phyloP scores from a whole-genome alignment of 1,140 invertebrate species.

The Lucilia sericata region DNA sequence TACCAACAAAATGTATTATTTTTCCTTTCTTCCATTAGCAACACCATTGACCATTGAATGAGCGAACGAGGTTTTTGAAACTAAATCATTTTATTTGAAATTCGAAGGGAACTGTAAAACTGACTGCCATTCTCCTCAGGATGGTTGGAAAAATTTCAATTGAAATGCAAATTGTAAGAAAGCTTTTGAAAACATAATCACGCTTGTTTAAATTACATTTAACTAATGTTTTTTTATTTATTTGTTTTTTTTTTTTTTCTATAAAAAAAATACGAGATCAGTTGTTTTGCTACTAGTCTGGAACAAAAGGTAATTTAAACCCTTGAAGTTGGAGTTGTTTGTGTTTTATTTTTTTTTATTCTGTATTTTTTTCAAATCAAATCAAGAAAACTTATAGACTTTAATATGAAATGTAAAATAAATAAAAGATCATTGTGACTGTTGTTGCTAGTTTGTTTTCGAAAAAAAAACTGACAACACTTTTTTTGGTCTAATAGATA shows the following conservation, averaged over 20 bases:
- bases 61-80: neutral
- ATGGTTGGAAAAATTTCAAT: conserved; percentile 40
- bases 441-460: neutral
- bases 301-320: conserved; percentile 12
- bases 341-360: no score
- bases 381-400: neutral
- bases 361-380: neutral
- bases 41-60: neutral
- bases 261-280: neutral
- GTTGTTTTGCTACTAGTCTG: neutral
- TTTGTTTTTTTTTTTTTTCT: neutral
- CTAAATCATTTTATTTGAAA: conserved; percentile 6
- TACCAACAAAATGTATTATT: neutral
- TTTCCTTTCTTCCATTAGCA: neutral
- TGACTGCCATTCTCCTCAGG: no score
- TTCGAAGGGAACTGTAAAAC: neutral
- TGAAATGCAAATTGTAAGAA: conserved; percentile 44
- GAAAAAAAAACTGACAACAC: neutral
- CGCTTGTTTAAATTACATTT: conserved; percentile 43
- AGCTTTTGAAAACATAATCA: conserved; percentile 46
- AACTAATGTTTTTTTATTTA: conserved; percentile 34
- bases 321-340: neutral
- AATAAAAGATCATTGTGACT: conserved; percentile 2
- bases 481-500: neutral
- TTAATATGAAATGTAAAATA: neutral